Percentiles rank a stretch among this genome's conserved stretches.
These are phyloP conservation scores for Drosophila subquinaria DNA, from an alignment of 2,888 invertebrate species.

Conservation along the genomic window DNA sequence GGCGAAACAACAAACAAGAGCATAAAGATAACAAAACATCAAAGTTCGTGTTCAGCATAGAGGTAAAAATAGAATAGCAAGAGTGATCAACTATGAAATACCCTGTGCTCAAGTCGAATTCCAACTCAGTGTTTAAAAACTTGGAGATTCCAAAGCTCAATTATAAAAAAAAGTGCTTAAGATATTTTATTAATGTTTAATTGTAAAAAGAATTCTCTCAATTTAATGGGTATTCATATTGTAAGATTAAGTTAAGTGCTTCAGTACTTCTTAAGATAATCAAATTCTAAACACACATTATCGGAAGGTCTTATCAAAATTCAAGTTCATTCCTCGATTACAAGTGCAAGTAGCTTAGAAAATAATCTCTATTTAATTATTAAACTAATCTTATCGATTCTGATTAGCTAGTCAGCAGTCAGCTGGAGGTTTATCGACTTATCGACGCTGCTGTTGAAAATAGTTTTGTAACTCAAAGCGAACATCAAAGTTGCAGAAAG, in stretches of 20 bases:
- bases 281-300: not conserved
- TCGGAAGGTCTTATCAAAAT: not conserved
- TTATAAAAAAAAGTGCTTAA: too few species aligned
- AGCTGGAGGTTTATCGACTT: slow-evolving; percentile 1
- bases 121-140: too few species aligned
- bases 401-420: not conserved
- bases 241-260: not conserved
- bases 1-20: slow-evolving; percentile 43
- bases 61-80: slow-evolving; percentile 3
- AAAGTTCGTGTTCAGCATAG: slow-evolving; percentile 41
- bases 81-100: not conserved
- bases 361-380: not conserved
- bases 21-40: slow-evolving; percentile 52
- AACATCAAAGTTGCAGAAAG: slow-evolving; percentile 28
- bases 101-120: not conserved
- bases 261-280: not conserved
- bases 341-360: not conserved
- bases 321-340: not conserved
- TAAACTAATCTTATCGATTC: slow-evolving; percentile 12
- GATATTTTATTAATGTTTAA: too few species aligned
- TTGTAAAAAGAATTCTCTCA: not conserved
- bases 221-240: not conserved
- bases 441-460: not conserved
- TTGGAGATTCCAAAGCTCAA: too few species aligned
- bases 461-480: slow-evolving; percentile 10